phyloP scores from a whole-genome alignment of 2,113 vertebrate genomes.

The Lepisosteus osseus region DNA sequence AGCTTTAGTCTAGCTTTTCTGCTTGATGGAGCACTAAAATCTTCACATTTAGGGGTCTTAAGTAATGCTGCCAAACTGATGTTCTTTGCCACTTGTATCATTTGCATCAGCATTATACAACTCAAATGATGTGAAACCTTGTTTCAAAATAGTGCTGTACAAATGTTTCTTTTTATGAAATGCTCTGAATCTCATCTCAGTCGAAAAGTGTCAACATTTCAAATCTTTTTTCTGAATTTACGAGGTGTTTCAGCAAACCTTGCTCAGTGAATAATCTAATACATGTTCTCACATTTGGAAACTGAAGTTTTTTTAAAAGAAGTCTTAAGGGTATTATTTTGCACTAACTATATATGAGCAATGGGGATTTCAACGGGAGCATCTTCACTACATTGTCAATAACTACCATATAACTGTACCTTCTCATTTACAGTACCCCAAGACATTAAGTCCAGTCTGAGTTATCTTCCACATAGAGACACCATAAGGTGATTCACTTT shows the following conservation, averaged over 20 bases:
- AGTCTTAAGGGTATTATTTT: neutral
- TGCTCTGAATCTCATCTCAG: too few species aligned
- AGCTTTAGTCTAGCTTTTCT: constrained; percentile 33
- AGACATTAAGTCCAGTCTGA: constrained; percentile 39
- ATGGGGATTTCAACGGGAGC: constrained; percentile 1
- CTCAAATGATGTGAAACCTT: too few species aligned
- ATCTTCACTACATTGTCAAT: constrained; percentile 43
- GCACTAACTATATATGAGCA: neutral
- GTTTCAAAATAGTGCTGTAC: too few species aligned
- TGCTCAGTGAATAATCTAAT: too few species aligned
- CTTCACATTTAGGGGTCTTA: neutral
- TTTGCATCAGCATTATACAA: neutral
- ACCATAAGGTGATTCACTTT: neutral
- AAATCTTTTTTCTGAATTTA: too few species aligned
- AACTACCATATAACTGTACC: constrained; percentile 41
- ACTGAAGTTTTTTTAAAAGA: too few species aligned
- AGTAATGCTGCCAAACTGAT: neutral
- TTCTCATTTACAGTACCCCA: constrained; percentile 48
- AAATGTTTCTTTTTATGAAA: too few species aligned
- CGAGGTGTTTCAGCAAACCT: too few species aligned
- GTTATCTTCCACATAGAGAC: neutral
- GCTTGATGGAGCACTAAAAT: constrained; percentile 37
- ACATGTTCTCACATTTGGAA: too few species aligned
- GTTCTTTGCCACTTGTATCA: neutral
- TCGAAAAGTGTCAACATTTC: too few species aligned